Evolutionary conservation across 2,888 invertebrate species (phyloP), one percentile per base, ranked within the genome.

Genomic region (Chironomus riparius): DNA sequence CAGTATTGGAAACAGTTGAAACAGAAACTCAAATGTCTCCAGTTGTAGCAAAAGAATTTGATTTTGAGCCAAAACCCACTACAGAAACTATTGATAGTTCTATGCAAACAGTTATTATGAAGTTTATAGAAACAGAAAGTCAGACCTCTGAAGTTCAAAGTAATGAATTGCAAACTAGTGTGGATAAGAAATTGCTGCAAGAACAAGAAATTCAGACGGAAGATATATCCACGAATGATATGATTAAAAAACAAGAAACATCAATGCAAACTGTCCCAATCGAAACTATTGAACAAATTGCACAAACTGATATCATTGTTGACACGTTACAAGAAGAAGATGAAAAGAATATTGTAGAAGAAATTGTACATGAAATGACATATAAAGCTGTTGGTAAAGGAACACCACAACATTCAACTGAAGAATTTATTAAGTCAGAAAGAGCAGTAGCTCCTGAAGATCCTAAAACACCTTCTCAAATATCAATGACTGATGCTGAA

Each of bases 251-350:
- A 38, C 75, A 77, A 21, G 80, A 81, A 76, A 79, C 80, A 78
- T 86, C 86, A 79, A 84, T 86, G 71, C 88, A 88, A 82, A 88
- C 88, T 10, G 87, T 87, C n/a, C 87, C 87, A 12, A 78, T 83
- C 70, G 83, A 82, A 47, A 76, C 71, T 21, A 78, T 80, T 78
- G 77, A 83, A 61, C 79, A 81, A 12, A 65, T 69, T 70, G 71
- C 72, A 47, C 77, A 77, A 56, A 76, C 76, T 15, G 76, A 76
- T 18, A 69, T 69, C 1, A 69, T 69, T 22, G 12, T 10, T 38
- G 38, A 47, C 18, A 75, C 68, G 12, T 28, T 28, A 13, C 5
- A 24, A 10, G 15, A 47, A 10, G 47, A 68, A 38, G 62, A 62
- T 18, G 13, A 62, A 65, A 4, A 7, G 7, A 22, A 22, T 1